phyloP scores from a whole-genome alignment of 2,113 vertebrate species.

The Sylvia atricapilla region DNA sequence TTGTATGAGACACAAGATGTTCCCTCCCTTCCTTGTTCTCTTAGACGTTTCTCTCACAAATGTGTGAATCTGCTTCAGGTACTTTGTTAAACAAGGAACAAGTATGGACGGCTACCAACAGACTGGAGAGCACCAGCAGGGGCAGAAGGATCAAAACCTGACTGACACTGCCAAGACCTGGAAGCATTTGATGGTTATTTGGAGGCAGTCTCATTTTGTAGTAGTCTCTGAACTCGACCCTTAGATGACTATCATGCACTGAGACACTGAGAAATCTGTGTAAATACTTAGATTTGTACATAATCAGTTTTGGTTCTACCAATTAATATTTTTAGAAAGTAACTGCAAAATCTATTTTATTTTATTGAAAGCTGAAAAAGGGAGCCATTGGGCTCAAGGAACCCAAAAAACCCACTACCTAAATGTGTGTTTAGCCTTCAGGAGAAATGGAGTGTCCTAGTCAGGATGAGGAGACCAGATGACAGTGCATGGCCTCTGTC shows the following conservation, averaged over 20 bases:
- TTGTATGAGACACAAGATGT: background rate
- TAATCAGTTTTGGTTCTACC: too few relatives aligned
- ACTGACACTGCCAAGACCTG: background rate
- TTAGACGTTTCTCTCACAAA: background rate
- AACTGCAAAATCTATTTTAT: background rate
- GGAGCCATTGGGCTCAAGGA: background rate
- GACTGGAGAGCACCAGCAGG: background rate
- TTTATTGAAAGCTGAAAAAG: background rate
- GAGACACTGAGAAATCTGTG: background rate
- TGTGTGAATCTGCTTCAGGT: background rate
- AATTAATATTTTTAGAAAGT: background rate
- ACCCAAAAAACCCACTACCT: too few relatives aligned
- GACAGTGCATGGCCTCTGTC: background rate
- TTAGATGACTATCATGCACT: background rate
- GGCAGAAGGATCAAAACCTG: background rate
- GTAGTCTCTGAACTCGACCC: background rate
- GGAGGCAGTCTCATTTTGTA: background rate
- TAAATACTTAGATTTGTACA: background rate
- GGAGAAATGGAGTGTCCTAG: rapidly evolving
- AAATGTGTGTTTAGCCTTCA: background rate
- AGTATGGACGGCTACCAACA: rapidly evolving
- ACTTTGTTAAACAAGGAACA: background rate
- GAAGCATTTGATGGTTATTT: background rate
- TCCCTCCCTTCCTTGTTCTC: background rate
- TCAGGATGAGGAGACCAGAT: background rate